These are phyloP conservation scores for Druon quercuslanigerum DNA, from an alignment of 1,140 invertebrate species.

Conservation along the genomic window DNA sequence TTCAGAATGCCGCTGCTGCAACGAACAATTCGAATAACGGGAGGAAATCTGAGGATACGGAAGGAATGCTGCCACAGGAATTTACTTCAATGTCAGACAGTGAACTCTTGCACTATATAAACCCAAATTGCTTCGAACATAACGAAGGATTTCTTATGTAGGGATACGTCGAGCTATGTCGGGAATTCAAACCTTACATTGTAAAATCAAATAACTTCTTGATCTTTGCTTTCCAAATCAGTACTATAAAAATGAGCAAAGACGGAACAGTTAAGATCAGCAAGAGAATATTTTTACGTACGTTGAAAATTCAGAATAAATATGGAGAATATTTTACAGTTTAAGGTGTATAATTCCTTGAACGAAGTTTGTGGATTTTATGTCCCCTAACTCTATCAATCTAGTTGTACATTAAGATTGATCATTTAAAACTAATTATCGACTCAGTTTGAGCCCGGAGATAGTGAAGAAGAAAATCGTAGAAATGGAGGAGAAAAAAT, in stretches of 20 bases:
- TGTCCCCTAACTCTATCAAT: too few species aligned
- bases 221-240: not conserved
- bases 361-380: too few species aligned
- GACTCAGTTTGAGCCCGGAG: not conserved
- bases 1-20: conserved; percentile 55
- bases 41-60: conserved; percentile 67
- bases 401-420: not conserved
- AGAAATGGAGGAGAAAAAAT: too few species aligned
- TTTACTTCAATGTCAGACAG: conserved; percentile 89
- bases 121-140: conserved; percentile 88
- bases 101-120: conserved; percentile 89
- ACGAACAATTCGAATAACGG: conserved; percentile 50
- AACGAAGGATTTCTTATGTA: conserved; percentile 72
- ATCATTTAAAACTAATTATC: not conserved
- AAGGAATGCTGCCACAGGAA: conserved; percentile 80
- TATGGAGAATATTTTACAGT: too few species aligned
- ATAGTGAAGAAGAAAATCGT: conserved; percentile 11
- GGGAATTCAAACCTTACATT: not conserved
- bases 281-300: too few species aligned
- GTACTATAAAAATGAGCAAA: too few species aligned
- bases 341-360: too few species aligned
- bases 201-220: not conserved
- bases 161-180: not conserved
- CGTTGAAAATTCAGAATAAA: too few species aligned
- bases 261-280: too few species aligned